A percentile compares a stretch with the other conserved stretches of the same genome.
phyloP scores from a whole-genome alignment of 2,888 invertebrate species.

The Quadroppia sp. region DNA sequence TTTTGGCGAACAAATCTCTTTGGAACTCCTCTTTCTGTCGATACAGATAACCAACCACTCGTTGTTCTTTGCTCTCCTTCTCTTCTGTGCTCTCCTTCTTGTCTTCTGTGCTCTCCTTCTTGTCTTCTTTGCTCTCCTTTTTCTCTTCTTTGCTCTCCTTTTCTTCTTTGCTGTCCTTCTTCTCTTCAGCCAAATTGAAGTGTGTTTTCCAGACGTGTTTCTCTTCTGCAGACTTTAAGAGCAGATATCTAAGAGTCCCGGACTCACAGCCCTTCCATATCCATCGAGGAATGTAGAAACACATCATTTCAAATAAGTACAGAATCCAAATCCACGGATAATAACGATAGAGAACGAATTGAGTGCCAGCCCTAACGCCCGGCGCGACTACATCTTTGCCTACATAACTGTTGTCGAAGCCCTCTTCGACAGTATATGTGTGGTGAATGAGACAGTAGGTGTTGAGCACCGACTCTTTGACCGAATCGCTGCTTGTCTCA shows the following conservation, averaged over 20 bases:
- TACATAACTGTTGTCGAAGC: conserved; percentile 73
- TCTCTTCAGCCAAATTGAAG: conserved; percentile 86
- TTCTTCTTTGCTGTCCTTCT: conserved; percentile 79
- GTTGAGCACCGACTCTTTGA: conserved; percentile 60
- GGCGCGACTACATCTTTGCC: conserved; percentile 69
- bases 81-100: conserved; percentile 71
- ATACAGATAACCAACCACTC: conserved; percentile 73
- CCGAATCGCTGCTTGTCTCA: conserved; percentile 44
- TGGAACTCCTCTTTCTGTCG: conserved; percentile 70
- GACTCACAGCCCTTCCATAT: conserved; percentile 44
- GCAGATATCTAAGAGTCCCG: conserved; percentile 45
- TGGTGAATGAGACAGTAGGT: conserved; percentile 91
- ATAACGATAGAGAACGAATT: conserved; percentile 60
- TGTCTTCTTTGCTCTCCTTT: no score
- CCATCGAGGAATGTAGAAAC: conserved; percentile 41
- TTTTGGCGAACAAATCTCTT: conserved; percentile 43
- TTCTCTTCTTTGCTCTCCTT: no score
- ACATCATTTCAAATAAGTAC: conserved; percentile 32
- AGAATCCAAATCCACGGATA: conserved; percentile 74
- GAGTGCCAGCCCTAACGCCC: conserved; percentile 57
- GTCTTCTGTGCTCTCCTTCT: no score
- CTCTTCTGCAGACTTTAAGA: no score
- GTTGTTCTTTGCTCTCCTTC: conserved; percentile 64
- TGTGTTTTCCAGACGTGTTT: no score
- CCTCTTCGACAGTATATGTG: conserved; percentile 73